Evolutionary conservation across 2,797 vertebrate genomes (phyloP).

Genomic region (Enoplosus armatus): DNA sequence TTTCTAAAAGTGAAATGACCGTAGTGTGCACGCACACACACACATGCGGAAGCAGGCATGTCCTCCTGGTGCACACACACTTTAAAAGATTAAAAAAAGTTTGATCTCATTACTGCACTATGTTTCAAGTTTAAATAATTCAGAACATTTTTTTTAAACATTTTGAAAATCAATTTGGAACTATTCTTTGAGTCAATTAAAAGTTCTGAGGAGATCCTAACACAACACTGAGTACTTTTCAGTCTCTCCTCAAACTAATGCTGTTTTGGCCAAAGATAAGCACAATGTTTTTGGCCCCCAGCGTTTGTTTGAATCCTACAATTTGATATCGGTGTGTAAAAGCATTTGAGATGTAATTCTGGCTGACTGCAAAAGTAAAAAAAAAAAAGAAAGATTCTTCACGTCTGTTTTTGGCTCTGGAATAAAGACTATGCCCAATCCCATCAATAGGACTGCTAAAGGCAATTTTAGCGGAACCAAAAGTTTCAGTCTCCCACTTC

Average conservation of each 20-base stretch:
- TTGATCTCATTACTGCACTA: constrained; percentile 14
- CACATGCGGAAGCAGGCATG: background rate
- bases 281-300: constrained; percentile 36
- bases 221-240: background rate
- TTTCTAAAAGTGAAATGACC: background rate
- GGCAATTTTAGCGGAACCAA: constrained; percentile 42
- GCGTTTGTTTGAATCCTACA: constrained; percentile 46
- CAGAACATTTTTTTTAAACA: background rate
- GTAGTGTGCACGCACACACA: background rate
- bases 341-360: constrained; percentile 48
- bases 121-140: constrained; percentile 21
- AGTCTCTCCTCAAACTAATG: constrained; percentile 26
- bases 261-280: constrained; percentile 41
- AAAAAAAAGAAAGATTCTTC: background rate
- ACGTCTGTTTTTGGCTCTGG: constrained; percentile 46
- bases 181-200: constrained; percentile 44
- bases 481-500: constrained; percentile 37
- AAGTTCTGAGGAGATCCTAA: constrained; percentile 44
- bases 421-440: constrained; percentile 56
- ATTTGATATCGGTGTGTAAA: constrained; percentile 38
- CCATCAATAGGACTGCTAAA: constrained; percentile 52
- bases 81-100: no score
- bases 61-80: background rate
- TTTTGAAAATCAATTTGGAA: constrained; percentile 21
- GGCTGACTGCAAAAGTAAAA: constrained; percentile 16